Evolutionary conservation across 1,140 invertebrate species (phyloP), one percentile per base, ranked within the genome.

Genomic region (Cotesia vestalis): DNA sequence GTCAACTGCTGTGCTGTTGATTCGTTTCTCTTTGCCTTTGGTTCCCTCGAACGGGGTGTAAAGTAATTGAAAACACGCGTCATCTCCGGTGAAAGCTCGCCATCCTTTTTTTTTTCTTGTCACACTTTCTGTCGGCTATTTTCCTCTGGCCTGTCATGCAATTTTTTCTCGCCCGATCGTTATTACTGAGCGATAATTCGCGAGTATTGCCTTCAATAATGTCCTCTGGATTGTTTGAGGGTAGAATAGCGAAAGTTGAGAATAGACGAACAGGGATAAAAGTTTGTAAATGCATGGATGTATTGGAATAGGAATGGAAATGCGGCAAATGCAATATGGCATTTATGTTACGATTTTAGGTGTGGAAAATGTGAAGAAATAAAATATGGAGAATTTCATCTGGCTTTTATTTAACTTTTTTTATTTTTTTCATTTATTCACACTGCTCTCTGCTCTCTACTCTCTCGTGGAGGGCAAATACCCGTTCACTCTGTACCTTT

Each of bases 51-150:
- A 46, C 40, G 73, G 69, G 59, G 70, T 76, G 76, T 71, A 75
- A 80, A 77, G 75, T 82, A 80, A 84, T 83, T 83, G 78, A 82
- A 84, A 84, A 81, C 78, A 79, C 81, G 76, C 78, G 77, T 81
- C 78, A 79, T 81, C 66, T 67, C 51, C 66, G 66, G 66, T 67
- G 51, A 67, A 40, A 51, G 66, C 34, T 66, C 14, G 61, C 34
- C 63, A 66, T 67, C 66, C 12, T 14, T 11, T 11, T 14, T 40
- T 53, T 55, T 35, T 14, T 27, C 51, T 52, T 51, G 46, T 66
- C 20, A 9, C 63, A 11, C 27, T 46, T 46, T 46, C 1, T 40
- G 27, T 14, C 3, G 46, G 5, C 20, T 9, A 12, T 52, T 51
- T 36, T 17, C 17, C 8, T 8, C 27, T 17, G 17, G 17, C 27